phyloP scores from a whole-genome alignment of 2,797 vertebrate species.

The Dryobates pubescens region DNA sequence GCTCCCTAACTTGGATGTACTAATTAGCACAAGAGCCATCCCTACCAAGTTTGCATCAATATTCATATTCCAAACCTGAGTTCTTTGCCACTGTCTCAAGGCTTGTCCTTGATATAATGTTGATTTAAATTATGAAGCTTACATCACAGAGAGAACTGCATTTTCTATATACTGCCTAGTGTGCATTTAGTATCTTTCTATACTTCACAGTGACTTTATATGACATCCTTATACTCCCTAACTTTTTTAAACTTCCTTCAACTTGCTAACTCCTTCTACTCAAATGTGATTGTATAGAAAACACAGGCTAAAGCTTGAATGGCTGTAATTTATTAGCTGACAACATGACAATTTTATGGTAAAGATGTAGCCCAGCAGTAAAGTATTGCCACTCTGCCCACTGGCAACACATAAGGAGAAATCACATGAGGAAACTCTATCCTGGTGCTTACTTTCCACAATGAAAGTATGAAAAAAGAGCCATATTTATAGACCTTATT shows the following conservation, averaged over 20 bases:
- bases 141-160: neutral
- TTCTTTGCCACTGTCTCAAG: neutral
- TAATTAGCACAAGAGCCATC: neutral
- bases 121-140: neutral
- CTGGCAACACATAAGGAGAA: neutral
- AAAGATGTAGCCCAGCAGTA: neutral
- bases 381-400: neutral
- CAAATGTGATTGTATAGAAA: neutral
- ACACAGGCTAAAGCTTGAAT: neutral
- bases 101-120: neutral
- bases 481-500: constrained; percentile 8
- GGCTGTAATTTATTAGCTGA: neutral
- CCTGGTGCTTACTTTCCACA: neutral
- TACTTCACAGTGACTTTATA: neutral
- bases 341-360: neutral
- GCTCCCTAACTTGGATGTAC: neutral
- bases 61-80: neutral
- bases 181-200: neutral
- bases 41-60: neutral
- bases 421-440: neutral
- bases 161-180: neutral
- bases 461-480: neutral
- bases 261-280: neutral
- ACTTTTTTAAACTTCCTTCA: neutral
- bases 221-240: neutral